Base-by-base conservation (phyloP, 1,140 invertebrate species). In the Drosophila sp. region DNA sequence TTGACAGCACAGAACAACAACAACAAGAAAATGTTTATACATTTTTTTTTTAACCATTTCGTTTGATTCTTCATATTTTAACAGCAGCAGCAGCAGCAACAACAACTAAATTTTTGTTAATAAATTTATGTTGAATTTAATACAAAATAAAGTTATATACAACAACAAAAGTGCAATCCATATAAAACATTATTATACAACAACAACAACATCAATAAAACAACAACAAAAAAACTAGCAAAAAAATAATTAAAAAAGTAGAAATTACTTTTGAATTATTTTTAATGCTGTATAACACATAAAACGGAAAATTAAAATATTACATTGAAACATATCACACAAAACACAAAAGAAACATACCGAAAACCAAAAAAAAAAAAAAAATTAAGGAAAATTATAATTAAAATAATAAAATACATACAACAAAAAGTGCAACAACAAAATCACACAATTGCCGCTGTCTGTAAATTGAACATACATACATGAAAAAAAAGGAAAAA, bases 61-160 rank as follows among this genome's bases (percentile, higher is more conserved):
- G 35, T 60, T 35, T 62, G 2, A 58, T 40, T 58, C 72, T 86
- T 58, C 60, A 71, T 57, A 69, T 72, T 89, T 66, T 83, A 68
- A 58, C 60, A 58, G 38, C 35, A 66, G 35, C 60, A 62, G 47
- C 79, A 69, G 66, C 76, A 79, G 30, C 72, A 75, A 72, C 82
- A 83, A 35, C 68, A 79, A 66, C 60, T 76, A 87, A 67, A 87
- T 82, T 80, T 87, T 74, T 89, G 80, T 87, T 89, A 89, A 79
- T 89, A 84, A 80, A 84, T 89, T 89, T 89, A 80, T 84, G 84
- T 89, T 89, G 83, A 87, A 72, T 77, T 87, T 76, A 87, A 87
- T 61, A 74, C 58, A 69, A 76, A 81, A 80, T 30, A 71, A 80
- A 50, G 44, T 50, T 50, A 50, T 27, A 50, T 50, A 80, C 35